Base-by-base conservation (phyloP, 2,888 invertebrate genomes). In the Ennomos erosarius region DNA sequence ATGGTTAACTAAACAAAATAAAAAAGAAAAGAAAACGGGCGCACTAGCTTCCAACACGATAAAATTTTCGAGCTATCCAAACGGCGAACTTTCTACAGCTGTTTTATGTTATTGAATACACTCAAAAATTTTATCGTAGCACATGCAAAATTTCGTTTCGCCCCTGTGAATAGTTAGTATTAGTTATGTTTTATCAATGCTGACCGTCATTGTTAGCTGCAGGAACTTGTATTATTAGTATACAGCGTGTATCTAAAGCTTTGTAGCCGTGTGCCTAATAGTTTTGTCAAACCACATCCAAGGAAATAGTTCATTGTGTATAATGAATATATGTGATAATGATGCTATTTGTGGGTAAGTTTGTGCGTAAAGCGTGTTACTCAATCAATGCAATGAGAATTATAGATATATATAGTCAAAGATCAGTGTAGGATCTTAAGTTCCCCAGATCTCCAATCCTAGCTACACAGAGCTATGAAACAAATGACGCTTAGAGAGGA, bases 1-100 rank as follows among this genome's bases (percentile, higher is more conserved):
- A 84, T 75, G 79, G 78, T 78, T 69, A 68, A 58, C 56, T 65
- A 75, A 79, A 76, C 64, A 80, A 84, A 80, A 78, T 68, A 76
- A 80, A 81, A 76, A 62, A 67, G 5, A 26, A 76, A 75, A 65
- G 60, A 74, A 81, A 82, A 75, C 53, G 79, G 84, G 83, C 65
- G 68, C 73, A 74, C 81, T 87, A 84, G 84, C 84, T 82, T 75
- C 26, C 33, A 50, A 34, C 5, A 55, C 53, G 64, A 58, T 60
- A 59, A 40, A 47, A 66, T 64, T 59, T 44, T 55, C 49, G 53
- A 26, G 35, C 16, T 10, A 43, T 16, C 42, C n/a, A 4, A 26
- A n/a, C 6, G 10, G 26, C 16, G 39, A 16, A 16, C 3, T 16
- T 3, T 2, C 3, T 16, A 16, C 34, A 10, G n/a, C 16, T 54